Evolutionary conservation across 2,113 vertebrate genomes (phyloP).

Genomic region (Clarias macrocephalus): DNA sequence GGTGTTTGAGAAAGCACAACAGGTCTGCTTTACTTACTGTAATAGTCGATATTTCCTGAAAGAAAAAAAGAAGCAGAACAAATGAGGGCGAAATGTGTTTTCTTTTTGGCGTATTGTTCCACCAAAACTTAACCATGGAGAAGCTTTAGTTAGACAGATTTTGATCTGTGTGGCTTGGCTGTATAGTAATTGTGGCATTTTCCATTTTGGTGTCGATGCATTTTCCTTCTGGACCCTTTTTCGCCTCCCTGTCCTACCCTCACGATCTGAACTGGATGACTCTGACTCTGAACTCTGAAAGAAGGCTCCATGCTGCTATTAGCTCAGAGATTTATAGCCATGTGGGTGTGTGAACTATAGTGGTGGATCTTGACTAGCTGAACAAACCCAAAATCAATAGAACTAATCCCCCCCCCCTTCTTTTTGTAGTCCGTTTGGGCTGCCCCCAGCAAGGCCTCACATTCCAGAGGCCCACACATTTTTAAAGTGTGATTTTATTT

Average conservation of each 20-base stretch:
- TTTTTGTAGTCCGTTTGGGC: constrained; percentile 21
- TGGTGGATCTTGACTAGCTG: constrained; percentile 23
- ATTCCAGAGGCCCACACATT: constrained; percentile 59
- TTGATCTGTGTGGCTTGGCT: neutral
- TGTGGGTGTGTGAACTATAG: constrained; percentile 38
- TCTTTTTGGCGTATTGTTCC: neutral
- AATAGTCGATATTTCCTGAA: neutral
- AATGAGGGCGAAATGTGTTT: neutral
- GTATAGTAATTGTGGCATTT: constrained; percentile 1
- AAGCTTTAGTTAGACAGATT: neutral
- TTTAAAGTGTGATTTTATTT: constrained; percentile 39
- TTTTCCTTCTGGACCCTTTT: neutral
- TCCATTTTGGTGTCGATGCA: constrained; percentile 2
- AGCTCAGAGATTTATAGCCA: constrained; percentile 30
- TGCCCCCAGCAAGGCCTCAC: constrained; percentile 48
- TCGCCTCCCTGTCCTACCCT: neutral
- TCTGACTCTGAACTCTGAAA: constrained; percentile 52
- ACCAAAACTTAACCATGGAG: neutral
- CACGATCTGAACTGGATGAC: neutral
- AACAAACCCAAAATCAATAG: constrained; percentile 45
- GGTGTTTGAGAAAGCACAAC: neutral
- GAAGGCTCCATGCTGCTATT: constrained; percentile 30
- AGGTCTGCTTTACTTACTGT: neutral
- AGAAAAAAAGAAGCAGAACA: neutral
- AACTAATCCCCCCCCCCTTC: constrained; percentile 4